Conservation (phyloP, 1,140 invertebrate species). For the Megalopta genalis region DNA sequence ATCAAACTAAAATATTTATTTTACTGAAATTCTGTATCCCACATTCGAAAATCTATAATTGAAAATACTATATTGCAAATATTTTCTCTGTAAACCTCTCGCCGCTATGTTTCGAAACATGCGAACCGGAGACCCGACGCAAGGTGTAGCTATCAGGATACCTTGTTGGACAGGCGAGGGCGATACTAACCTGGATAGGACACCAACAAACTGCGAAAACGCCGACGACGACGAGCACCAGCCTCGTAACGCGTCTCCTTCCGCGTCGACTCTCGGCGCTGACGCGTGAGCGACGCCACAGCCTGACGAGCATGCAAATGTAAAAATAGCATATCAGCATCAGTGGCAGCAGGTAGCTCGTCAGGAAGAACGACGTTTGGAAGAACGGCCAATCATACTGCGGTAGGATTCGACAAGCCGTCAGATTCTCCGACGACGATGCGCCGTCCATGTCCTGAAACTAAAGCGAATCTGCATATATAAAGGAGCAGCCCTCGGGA, state of each 20-base stretch:
- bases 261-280: slow-evolving; percentile 88
- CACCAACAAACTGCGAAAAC: slow-evolving; percentile 98
- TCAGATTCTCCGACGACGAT: slow-evolving; percentile 55
- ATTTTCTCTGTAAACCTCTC: no score
- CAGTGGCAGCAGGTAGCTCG: slow-evolving; percentile 92
- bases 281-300: slow-evolving; percentile 91
- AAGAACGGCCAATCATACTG: slow-evolving; percentile 74
- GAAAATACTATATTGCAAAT: no score
- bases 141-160: neutral
- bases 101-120: no score
- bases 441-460: slow-evolving; percentile 61
- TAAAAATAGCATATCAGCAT: slow-evolving; percentile 94
- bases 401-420: slow-evolving; percentile 73
- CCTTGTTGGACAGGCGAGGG: neutral
- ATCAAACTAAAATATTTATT: no score
- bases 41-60: no score
- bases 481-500: neutral
- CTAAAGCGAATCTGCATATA: slow-evolving; percentile 56
- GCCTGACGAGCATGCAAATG: slow-evolving; percentile 91
- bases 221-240: slow-evolving; percentile 96
- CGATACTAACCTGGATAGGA: slow-evolving; percentile 90
- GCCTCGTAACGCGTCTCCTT: slow-evolving; percentile 93
- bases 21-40: no score
- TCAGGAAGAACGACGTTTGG: slow-evolving; percentile 90
- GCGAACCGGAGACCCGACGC: no score